Percentiles rank a stretch among this genome's conserved stretches.
phyloP scores from a whole-genome alignment of 2,113 vertebrate species.

The Dinomys branickii region DNA sequence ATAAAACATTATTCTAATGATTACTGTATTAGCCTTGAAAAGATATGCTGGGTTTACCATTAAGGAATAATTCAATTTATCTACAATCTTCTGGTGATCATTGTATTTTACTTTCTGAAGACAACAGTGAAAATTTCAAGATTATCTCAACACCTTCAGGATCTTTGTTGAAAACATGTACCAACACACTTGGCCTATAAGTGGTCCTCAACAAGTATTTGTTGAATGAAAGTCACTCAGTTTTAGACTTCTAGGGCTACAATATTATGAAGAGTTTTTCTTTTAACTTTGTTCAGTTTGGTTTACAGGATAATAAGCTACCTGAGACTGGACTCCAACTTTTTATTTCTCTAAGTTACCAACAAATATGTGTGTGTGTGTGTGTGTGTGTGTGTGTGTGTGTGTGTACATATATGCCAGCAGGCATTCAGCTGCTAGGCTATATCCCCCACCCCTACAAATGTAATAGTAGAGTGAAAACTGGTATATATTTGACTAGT shows the following conservation, averaged over 20 bases:
- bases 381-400: no score
- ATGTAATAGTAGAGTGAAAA: neutral
- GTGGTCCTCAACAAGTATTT: neutral
- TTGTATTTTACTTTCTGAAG: neutral
- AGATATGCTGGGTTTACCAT: slow-evolving; percentile 16
- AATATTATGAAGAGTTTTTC: neutral
- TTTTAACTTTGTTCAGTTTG: neutral
- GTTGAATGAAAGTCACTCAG: neutral
- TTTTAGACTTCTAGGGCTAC: neutral
- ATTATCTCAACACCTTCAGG: neutral
- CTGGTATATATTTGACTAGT: neutral
- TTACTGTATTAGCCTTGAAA: slow-evolving; percentile 42
- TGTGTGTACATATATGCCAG: no score
- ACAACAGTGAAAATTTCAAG: neutral
- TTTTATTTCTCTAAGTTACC: neutral
- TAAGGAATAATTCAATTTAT: slow-evolving; percentile 6
- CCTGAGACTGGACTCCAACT: neutral
- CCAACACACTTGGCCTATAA: neutral
- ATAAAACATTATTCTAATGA: neutral
- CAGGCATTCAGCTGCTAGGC: no score
- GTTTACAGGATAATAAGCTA: neutral
- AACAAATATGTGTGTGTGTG: neutral
- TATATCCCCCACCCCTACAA: neutral
- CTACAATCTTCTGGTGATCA: neutral
- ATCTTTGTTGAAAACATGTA: neutral